phyloP scores from a whole-genome alignment of 1,140 invertebrate genomes.

The Neodiprion pinetum region DNA sequence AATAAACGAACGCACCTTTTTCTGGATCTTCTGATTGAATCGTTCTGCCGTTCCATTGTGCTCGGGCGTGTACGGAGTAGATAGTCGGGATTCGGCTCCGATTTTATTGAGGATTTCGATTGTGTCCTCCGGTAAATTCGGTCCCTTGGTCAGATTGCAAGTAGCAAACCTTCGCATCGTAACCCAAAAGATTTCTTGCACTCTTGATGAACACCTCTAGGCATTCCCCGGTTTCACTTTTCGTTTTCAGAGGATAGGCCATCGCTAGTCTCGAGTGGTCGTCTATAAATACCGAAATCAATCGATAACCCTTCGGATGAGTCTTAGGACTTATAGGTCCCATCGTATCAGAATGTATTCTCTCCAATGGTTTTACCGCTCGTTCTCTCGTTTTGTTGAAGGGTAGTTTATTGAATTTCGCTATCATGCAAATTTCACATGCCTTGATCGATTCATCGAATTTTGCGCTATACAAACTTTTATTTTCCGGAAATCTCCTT shows the following conservation, averaged over 20 bases:
- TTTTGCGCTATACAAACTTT: slow-evolving; percentile 22
- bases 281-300: slow-evolving; percentile 25
- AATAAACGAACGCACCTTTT: slow-evolving; percentile 40
- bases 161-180: slow-evolving; percentile 25
- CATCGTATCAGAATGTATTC: slow-evolving; percentile 28
- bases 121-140: slow-evolving; percentile 27
- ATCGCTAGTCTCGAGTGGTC: slow-evolving; percentile 25
- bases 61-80: slow-evolving; percentile 40
- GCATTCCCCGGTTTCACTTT: slow-evolving; percentile 21
- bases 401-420: slow-evolving; percentile 32
- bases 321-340: slow-evolving; percentile 24
- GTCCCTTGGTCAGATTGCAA: slow-evolving; percentile 27
- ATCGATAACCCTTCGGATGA: slow-evolving; percentile 19
- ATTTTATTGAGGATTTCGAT: slow-evolving; percentile 22
- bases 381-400: slow-evolving; percentile 23
- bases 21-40: slow-evolving; percentile 46
- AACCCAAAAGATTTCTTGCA: slow-evolving; percentile 21
- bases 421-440: slow-evolving; percentile 29
- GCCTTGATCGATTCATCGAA: slow-evolving; percentile 29
- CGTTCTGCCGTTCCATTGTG: slow-evolving; percentile 50
- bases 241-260: slow-evolving; percentile 26
- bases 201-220: slow-evolving; percentile 21
- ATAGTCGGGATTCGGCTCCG: slow-evolving; percentile 20
- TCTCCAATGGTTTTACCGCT: slow-evolving; percentile 26
- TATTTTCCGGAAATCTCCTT: slow-evolving; percentile 25